Evolutionary conservation across 2,888 invertebrate genomes (phyloP).

Genomic region (Tryphoninae sp.): DNA sequence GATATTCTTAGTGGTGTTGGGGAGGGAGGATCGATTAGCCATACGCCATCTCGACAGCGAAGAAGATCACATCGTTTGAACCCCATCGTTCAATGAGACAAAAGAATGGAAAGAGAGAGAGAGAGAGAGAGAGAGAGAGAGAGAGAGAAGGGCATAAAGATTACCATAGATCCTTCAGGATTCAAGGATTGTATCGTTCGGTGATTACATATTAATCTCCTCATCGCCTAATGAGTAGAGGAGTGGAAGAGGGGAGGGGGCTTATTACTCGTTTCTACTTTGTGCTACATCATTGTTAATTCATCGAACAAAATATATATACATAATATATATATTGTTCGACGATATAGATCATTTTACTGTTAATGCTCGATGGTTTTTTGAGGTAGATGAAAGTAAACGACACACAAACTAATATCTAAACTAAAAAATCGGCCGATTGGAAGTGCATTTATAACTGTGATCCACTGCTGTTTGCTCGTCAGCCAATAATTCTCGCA

Average conservation of each 20-base stretch:
- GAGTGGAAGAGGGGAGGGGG: not conserved
- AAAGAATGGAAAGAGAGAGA: constrained; percentile 14
- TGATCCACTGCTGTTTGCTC: constrained; percentile 3
- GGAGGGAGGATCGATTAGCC: constrained; percentile 74
- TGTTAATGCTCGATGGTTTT: constrained; percentile 46
- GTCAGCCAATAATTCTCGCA: constrained; percentile 4
- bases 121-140: constrained; percentile 26
- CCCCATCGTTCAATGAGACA: constrained; percentile 77
- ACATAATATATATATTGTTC: constrained; percentile 20
- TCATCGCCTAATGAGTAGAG: no score
- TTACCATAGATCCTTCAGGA: constrained; percentile 40
- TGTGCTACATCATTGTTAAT: constrained; percentile 25
- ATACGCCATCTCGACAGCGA: constrained; percentile 76
- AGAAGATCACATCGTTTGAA: constrained; percentile 79
- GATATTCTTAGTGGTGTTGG: constrained; percentile 81
- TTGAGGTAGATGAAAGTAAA: constrained; percentile 54
- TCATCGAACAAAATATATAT: constrained; percentile 12
- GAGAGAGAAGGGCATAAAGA: constrained; percentile 12
- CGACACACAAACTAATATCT: constrained; percentile 26
- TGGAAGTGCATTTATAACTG: constrained; percentile 43
- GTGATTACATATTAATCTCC: no score
- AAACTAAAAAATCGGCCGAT: constrained; percentile 42
- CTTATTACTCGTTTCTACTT: constrained; percentile 38
- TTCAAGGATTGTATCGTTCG: constrained; percentile 31
- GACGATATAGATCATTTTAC: constrained; percentile 34